Evolutionary conservation across 2,797 vertebrate genomes (phyloP).

Genomic region (Zonotrichia albicollis): DNA sequence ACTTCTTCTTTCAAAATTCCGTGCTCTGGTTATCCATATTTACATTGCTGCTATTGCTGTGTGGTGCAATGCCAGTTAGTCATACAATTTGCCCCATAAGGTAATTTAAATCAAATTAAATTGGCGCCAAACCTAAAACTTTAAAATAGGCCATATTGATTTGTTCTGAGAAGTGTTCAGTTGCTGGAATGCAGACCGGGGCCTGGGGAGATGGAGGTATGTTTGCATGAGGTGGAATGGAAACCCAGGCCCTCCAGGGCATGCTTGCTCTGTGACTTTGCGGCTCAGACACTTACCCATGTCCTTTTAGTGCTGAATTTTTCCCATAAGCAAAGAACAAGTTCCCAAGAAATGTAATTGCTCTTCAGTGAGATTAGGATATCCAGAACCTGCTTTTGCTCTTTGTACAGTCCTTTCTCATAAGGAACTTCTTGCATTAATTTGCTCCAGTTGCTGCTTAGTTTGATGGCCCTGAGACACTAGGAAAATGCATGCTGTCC

Average conservation of each 20-base stretch:
- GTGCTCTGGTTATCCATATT: background rate
- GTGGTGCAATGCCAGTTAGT: background rate
- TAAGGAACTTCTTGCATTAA: conserved; percentile 11
- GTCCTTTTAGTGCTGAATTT: background rate
- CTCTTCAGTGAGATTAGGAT: background rate
- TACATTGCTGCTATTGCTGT: background rate
- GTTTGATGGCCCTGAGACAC: background rate
- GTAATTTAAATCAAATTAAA: conserved; percentile 17
- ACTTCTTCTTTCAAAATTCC: background rate
- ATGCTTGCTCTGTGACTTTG: background rate
- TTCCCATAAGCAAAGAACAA: background rate
- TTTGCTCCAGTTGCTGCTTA: conserved; percentile 20
- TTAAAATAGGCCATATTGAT: background rate
- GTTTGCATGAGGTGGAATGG: background rate
- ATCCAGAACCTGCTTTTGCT: background rate
- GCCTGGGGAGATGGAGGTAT: background rate
- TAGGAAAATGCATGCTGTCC: background rate
- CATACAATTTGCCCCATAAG: background rate
- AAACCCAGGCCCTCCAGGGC: background rate
- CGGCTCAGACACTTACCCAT: background rate
- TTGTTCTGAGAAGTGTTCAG: background rate
- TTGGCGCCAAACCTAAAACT: background rate
- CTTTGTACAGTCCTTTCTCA: background rate
- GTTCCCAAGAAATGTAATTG: background rate
- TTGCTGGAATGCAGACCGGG: background rate